Evolutionary conservation across 2,113 vertebrate species (phyloP).

Genomic region (Ceratotherium simum): DNA sequence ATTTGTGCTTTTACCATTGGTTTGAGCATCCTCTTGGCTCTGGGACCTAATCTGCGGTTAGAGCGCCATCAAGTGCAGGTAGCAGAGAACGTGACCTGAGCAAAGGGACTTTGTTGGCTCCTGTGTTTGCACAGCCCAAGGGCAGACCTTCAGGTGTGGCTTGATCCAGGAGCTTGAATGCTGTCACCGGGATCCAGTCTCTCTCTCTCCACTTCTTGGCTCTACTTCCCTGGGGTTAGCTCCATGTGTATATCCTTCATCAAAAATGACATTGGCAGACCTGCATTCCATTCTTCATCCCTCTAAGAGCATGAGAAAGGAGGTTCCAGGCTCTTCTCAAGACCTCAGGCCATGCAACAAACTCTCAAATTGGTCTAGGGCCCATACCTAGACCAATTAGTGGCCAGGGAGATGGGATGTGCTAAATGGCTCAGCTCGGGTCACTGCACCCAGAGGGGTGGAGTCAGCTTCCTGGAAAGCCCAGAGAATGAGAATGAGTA

Average conservation of each 20-base stretch:
- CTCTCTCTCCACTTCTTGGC: neutral
- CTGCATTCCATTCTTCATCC: neutral
- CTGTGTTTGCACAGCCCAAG: neutral
- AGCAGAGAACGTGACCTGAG: neutral
- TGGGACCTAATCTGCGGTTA: neutral
- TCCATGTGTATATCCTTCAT: neutral
- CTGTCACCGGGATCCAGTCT: neutral
- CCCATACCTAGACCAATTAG: neutral
- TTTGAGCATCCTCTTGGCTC: neutral
- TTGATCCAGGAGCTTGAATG: neutral
- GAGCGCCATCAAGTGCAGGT: neutral
- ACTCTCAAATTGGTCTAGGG: neutral
- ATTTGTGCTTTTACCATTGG: neutral
- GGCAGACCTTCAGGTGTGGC: neutral
- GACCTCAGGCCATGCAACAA: neutral
- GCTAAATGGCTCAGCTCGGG: neutral
- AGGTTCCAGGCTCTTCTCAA: neutral
- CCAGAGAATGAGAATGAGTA: neutral
- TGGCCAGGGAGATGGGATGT: neutral
- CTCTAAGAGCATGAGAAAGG: neutral
- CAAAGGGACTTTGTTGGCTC: neutral
- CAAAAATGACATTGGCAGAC: too few relatives aligned
- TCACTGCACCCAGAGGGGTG: accelerated
- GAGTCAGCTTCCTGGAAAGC: neutral
- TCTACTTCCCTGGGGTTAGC: neutral